These are phyloP conservation scores for Tetranychus truncatus DNA, from an alignment of 2,888 invertebrate species.

Conservation along the genomic window DNA sequence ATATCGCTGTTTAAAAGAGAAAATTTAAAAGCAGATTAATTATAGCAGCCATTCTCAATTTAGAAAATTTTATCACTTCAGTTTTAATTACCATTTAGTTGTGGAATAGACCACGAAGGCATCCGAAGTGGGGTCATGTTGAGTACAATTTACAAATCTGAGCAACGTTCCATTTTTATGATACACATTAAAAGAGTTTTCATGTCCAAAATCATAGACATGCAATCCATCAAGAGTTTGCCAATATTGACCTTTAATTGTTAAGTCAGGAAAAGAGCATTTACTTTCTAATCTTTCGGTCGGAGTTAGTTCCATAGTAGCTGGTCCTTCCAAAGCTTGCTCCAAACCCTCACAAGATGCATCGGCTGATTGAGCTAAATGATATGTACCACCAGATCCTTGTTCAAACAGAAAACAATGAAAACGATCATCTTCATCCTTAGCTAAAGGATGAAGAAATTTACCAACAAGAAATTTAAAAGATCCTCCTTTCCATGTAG, in stretches of 20 bases:
- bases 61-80: background rate
- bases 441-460: conserved; percentile 35
- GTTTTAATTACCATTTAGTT: conserved; percentile 23
- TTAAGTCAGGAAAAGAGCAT: conserved; percentile 26
- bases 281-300: conserved; percentile 37
- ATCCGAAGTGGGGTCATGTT: conserved; percentile 16
- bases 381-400: conserved; percentile 21
- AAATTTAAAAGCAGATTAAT: background rate
- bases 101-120: conserved; percentile 25
- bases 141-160: conserved; percentile 23
- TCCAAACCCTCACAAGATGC: conserved; percentile 81
- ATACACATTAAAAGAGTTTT: conserved; percentile 23
- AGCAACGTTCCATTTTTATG: conserved; percentile 22
- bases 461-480: conserved; percentile 73
- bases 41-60: background rate
- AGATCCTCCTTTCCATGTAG: conserved; percentile 84
- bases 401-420: conserved; percentile 28
- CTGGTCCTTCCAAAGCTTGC: conserved; percentile 66
- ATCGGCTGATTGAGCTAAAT: conserved; percentile 50
- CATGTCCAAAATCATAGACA: conserved; percentile 23
- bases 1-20: conserved; percentile 25
- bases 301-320: conserved; percentile 62
- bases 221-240: conserved; percentile 24
- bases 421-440: conserved; percentile 27
- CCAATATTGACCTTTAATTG: conserved; percentile 23